These are phyloP conservation scores for Arion vulgaris DNA, from an alignment of 1,140 invertebrate genomes.

Conservation along the genomic window DNA sequence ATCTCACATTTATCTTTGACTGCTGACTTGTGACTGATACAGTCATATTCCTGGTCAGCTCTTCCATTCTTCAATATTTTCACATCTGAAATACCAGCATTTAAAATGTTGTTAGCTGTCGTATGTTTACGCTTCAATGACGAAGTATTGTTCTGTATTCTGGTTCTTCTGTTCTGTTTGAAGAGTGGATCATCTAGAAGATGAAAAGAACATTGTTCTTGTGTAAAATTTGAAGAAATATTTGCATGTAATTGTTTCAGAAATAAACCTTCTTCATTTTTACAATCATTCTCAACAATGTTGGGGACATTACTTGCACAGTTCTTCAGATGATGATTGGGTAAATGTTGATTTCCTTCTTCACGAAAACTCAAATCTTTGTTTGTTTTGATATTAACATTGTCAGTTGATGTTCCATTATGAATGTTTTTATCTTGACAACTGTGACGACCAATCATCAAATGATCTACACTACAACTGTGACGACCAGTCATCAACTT, in stretches of 20 bases:
- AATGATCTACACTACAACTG: background rate
- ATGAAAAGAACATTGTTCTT: background rate
- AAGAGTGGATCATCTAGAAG: background rate
- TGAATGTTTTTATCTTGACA: background rate
- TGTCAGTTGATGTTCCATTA: background rate
- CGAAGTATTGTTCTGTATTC: background rate
- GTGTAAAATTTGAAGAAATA: background rate
- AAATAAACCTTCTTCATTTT: too few species aligned
- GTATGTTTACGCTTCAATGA: background rate
- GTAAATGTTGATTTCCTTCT: too few species aligned
- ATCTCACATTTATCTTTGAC: background rate
- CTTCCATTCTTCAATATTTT: background rate
- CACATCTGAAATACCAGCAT: background rate
- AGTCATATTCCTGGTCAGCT: background rate
- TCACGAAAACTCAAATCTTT: too few species aligned
- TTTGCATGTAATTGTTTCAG: background rate
- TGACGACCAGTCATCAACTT: background rate
- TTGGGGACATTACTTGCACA: too few species aligned
- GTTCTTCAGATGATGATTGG: too few species aligned
- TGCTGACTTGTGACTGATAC: background rate
- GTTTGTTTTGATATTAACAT: background rate
- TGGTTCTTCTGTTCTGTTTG: background rate
- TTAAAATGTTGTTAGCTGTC: background rate
- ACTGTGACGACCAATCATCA: background rate
- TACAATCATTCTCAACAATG: too few species aligned